Evolutionary conservation across 1,140 invertebrate genomes (phyloP).

Genomic region (Melanaphis sacchari): DNA sequence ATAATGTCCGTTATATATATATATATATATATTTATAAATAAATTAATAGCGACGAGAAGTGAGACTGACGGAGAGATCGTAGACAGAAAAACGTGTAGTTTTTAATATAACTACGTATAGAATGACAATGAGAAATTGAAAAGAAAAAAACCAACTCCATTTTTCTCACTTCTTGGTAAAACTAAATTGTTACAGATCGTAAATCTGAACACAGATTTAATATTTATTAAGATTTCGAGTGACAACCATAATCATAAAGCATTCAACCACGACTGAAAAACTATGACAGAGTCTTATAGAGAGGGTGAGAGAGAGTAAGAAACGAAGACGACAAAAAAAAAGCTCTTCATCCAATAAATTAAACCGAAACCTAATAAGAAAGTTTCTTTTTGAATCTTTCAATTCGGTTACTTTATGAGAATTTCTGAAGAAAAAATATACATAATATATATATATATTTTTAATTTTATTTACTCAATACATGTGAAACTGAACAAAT

Average conservation of each 20-base stretch:
- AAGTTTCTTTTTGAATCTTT: slow-evolving; percentile 52
- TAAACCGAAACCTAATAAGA: slow-evolving; percentile 52
- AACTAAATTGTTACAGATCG: slow-evolving; percentile 31
- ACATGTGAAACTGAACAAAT: slow-evolving; percentile 16
- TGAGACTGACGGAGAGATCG: neutral
- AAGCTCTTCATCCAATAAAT: slow-evolving; percentile 35
- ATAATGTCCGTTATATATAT: neutral
- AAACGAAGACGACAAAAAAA: slow-evolving; percentile 11
- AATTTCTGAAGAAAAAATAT: neutral
- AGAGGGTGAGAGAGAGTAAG: too few species aligned
- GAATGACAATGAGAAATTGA: neutral
- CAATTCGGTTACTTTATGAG: slow-evolving; percentile 42
- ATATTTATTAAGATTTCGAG: slow-evolving; percentile 50
- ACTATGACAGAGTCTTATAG: neutral
- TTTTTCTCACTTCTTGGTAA: neutral
- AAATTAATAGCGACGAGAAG: neutral
- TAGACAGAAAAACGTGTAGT: neutral
- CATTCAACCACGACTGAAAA: neutral
- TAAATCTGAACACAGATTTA: slow-evolving; percentile 17
- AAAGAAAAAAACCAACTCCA: neutral
- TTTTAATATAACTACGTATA: slow-evolving; percentile 30
- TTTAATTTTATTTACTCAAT: slow-evolving; percentile 25
- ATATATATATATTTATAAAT: neutral
- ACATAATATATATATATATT: slow-evolving; percentile 5
- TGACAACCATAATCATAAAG: slow-evolving; percentile 15